Base-by-base conservation (phyloP, 2,888 invertebrate genomes). In the Cheilosia urbana region DNA sequence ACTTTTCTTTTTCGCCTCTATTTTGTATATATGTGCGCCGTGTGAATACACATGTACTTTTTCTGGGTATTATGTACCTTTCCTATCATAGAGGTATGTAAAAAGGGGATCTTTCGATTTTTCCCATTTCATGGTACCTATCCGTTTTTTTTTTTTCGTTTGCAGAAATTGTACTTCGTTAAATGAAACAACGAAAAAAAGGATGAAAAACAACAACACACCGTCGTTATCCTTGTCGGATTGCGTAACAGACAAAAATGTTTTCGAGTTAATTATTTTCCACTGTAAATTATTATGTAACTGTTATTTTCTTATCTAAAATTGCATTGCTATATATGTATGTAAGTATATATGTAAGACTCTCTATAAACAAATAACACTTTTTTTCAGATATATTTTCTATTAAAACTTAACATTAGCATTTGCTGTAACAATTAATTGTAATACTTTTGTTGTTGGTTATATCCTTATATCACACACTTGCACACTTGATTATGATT, bases 231-330 rank as follows among this genome's bases (percentile, higher is more conserved):
- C 37, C 47, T 65, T 51, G 60, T 72, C 37, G 69, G 65, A 76
- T 85, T 85, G 85, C 85, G 81, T 85, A 85, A 85, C 81, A 72
- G 53, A 73, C 30, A 63, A 55, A 40, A 53, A 17, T 65, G 17
- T 60, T 9, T 11, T 58, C 37, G 24, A 13, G 15, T 57, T 60
- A 34, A 55, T 63, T 49, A 27, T 24, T 53, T 49, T 30, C 11
- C 30, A 76, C 42, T 58, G 55, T 15, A 72, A 85, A 71, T 37
- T 76, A 72, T 85, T 85, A 85, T 85, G 85, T 81, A 85, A 85
- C 69, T 34, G 30, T 57, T 24, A 19, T 58, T 53, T 17, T 42
- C 30, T 40, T 47, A 47, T 66, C 37, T 55, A 47, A n/a, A 65
- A 51, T 58, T 58, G 42, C 34, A 81, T 45, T 2, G 27, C 77